Percentiles rank a stretch among this genome's conserved stretches.
Evolutionary conservation across 2,888 invertebrate genomes (phyloP).

Genomic region (Cephus spinipes): DNA sequence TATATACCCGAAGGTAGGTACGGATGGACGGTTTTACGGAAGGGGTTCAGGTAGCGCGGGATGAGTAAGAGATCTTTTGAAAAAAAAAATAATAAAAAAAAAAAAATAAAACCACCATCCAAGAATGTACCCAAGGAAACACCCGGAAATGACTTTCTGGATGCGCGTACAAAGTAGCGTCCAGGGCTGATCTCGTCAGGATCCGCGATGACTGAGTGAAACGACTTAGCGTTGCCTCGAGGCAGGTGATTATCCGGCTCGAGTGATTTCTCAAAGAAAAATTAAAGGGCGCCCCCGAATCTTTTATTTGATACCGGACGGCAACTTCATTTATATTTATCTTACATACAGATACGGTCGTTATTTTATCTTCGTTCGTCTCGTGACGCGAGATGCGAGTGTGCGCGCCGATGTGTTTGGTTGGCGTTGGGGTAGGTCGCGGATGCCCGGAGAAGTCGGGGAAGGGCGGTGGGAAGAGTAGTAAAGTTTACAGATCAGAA

Average conservation of each 20-base stretch:
- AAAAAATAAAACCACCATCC: background rate
- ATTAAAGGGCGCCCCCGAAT: background rate
- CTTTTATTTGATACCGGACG: background rate
- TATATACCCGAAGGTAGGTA: background rate
- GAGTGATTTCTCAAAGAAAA: background rate
- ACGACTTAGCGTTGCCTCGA: background rate
- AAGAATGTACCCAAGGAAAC: background rate
- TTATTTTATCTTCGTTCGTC: background rate
- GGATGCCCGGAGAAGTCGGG: background rate
- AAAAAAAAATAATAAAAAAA: too few relatives aligned
- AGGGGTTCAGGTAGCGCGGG: too few relatives aligned
- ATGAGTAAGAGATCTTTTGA: too few relatives aligned
- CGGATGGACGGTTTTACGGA: background rate
- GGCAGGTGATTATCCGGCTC: background rate
- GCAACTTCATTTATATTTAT: background rate
- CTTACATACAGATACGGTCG: background rate
- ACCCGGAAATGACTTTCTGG: background rate
- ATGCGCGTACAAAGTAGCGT: background rate
- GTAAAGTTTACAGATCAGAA: slow-evolving; percentile 3
- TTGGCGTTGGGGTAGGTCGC: background rate
- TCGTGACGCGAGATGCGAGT: background rate
- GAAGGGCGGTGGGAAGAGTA: background rate
- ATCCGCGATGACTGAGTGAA: background rate
- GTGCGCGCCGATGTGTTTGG: background rate
- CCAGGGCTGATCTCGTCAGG: background rate